Base-by-base conservation (phyloP, 2,888 invertebrate species). In the Drosophila mercatorum region DNA sequence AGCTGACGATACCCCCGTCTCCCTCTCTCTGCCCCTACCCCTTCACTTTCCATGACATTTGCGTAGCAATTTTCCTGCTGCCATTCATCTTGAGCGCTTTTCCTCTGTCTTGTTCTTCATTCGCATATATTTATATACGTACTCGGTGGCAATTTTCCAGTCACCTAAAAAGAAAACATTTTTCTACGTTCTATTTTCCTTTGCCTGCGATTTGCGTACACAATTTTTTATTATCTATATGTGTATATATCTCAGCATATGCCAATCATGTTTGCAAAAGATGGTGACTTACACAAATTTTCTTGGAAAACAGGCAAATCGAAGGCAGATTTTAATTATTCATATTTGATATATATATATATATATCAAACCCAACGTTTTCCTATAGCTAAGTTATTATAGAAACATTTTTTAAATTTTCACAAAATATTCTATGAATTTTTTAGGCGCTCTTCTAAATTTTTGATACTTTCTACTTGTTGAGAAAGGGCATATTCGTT, bases 21-120 rank as follows among this genome's bases (percentile, higher is more conserved):
- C 28, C 12, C 28, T 5, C 28, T 5, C 7, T 7, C 31, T 6
- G 31, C 31, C 67, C 59, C 67, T 59, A 53, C 52, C 26, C 31
- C n/a, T 3, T 17, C 5, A 56, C 58, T 58, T 65, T 56, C 38
- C 60, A 60, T 61, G 47, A 57, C 72, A 67, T 61, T 44, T 44
- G 57, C 57, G 34, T 57, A 8, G 47, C 64, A 51, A 43, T 60
- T 66, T 72, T 64, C 67, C 44, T 75, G 74, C 75, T 56, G 72
- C 53, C 68, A 75, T 85, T 86, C 69, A 75, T 83, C 79, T 83
- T 71, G 79, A 68, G 69, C 67, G 66, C 57, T 47, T 47, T 28
- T 26, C 49, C 22, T 2, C 38, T 56, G 46, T 38, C 41, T 38
- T 57, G 34, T 51, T 28, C 41, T 17, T 3, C 36, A 46, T n/a